Evolutionary conservation across 2,797 vertebrate species (phyloP).

Genomic region (Karalla daura): DNA sequence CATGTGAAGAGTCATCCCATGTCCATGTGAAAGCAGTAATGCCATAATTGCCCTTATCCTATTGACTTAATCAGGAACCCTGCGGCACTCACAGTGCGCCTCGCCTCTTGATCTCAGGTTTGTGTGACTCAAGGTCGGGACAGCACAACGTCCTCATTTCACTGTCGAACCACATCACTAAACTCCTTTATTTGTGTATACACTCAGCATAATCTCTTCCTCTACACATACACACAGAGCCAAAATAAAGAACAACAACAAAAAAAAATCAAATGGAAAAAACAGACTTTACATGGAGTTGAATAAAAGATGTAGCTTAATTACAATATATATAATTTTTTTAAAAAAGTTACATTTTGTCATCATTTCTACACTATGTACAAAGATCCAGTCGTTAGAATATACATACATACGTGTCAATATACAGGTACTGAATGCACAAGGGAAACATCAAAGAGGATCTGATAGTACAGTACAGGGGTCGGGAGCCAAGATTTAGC

Average conservation of each 20-base stretch:
- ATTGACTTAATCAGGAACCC: constrained; percentile 77
- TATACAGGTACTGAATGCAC: constrained; percentile 57
- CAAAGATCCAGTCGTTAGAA: constrained; percentile 72
- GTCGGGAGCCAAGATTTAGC: constrained; percentile 76
- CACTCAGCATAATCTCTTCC: constrained; percentile 43
- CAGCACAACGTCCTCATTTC: constrained; percentile 40
- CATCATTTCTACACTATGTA: constrained; percentile 83
- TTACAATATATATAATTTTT: constrained; percentile 68
- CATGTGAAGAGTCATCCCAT: constrained; percentile 76
- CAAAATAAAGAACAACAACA: constrained; percentile 30
- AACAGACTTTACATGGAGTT: constrained; percentile 64
- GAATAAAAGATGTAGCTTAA: constrained; percentile 69
- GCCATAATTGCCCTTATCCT: constrained; percentile 80
- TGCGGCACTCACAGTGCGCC: constrained; percentile 47
- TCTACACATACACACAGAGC: constrained; percentile 66
- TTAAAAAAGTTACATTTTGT: constrained; percentile 65
- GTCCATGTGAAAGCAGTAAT: constrained; percentile 80
- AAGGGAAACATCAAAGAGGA: constrained; percentile 42
- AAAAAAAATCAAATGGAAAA: constrained; percentile 52
- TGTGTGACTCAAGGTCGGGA: constrained; percentile 56
- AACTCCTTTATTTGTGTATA: constrained; percentile 77
- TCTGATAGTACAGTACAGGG: constrained; percentile 61
- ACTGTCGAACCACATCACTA: constrained; percentile 56
- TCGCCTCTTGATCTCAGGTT: constrained; percentile 54
- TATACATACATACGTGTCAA: constrained; percentile 68